Conservation (phyloP, 2,113 vertebrate genomes). For the Chaetorhynchus papuensis region DNA sequence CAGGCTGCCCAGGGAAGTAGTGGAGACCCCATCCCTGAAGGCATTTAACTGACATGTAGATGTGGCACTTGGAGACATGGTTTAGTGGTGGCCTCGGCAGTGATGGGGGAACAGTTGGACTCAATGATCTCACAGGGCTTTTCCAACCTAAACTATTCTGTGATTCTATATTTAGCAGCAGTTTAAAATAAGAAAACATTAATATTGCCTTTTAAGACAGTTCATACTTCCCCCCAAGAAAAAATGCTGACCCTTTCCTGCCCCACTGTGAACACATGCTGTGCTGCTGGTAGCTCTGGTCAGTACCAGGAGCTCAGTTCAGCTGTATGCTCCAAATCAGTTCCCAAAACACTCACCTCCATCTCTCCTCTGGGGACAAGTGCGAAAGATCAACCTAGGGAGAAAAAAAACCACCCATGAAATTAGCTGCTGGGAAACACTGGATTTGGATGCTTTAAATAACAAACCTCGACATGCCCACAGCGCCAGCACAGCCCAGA, state of each 20-base stretch:
- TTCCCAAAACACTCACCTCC: constrained; percentile 81
- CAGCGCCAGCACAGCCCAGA: neutral
- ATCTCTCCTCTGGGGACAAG: constrained; percentile 91
- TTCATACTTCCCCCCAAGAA: neutral
- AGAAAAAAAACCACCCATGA: neutral
- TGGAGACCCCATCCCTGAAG: neutral
- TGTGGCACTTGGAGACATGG: neutral
- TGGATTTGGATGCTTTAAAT: neutral
- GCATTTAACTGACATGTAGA: neutral
- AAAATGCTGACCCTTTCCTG: neutral
- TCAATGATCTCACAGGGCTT: neutral
- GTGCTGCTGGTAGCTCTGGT: neutral
- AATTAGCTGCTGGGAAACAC: neutral
- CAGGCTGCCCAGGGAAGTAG: neutral
- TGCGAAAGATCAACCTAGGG: constrained; percentile 87
- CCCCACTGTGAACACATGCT: neutral
- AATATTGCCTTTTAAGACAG: neutral
- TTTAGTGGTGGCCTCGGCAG: neutral
- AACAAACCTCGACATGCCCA: rapidly evolving
- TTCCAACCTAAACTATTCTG: neutral
- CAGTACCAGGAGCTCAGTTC: neutral
- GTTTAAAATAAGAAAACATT: neutral
- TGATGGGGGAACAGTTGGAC: neutral
- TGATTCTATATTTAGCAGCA: neutral
- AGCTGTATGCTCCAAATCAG: neutral